Base-by-base conservation (phyloP, 2,113 vertebrate genomes). In the Eptatretus burgeri region DNA sequence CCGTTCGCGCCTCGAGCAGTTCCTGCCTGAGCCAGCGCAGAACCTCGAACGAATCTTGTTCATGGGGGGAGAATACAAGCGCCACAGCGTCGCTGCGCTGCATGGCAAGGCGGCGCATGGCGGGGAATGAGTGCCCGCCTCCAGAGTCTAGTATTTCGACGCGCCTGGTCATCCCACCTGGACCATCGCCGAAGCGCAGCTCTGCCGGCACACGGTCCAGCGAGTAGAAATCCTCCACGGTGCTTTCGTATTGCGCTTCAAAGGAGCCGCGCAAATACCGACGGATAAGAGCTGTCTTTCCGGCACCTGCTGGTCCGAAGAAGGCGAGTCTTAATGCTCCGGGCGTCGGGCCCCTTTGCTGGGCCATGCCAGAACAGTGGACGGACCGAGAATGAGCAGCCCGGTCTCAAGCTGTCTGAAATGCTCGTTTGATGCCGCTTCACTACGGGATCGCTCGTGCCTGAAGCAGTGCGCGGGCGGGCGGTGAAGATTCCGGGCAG, bases 101-200 rank as follows among this genome's bases (percentile, higher is more conserved):
- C 75, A 87, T 84, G 2, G 80, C 82, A 67, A 89, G 80, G 67
- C 84, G 85, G 67, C 83, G 77, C 83, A 87, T 85, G 66, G 84
- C 84, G 0, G 84, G 84, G 74, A 89, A 89, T 63, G 83, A 83
- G 74, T 87, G 87, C 69, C 84, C 87, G 52, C 84, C 83, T 0
- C 82, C 83, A 68, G 83, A 84, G 77, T 89, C 84, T 74, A 89
- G 72, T 70, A 89, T 83, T 68, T 87, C 80, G 63, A 89, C 73
- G 14, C 68, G 74, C 78, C 27, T 41, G 3, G 27, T 41, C 27
- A 7, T 41, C 3, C 27, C 27, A 7, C 27, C 27, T 3, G 27
- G 27, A 41, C 27, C 27, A 7, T 41, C 27, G 27, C 27, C 27
- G 27, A 41, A 41, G 27, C 27, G 27, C 27, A 41, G 27, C 27